phyloP scores from a whole-genome alignment of 2,113 vertebrate genomes.

The Brachyhypopomus occidentalis region DNA sequence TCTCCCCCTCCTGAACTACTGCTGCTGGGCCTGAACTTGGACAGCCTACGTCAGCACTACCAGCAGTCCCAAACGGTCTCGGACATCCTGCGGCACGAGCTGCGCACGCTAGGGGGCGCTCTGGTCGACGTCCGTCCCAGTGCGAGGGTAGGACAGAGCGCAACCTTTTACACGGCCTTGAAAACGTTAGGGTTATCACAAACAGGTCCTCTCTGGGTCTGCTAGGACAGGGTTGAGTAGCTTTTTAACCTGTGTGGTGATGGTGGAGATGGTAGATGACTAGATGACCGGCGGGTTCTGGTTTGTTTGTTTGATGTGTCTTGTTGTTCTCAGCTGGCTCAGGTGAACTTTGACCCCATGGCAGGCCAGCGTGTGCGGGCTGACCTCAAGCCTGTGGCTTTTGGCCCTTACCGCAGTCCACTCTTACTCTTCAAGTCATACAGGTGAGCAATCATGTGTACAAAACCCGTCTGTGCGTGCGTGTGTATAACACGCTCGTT shows the following conservation, averaged over 20 bases:
- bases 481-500: not conserved
- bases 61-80: conserved; percentile 78
- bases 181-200: too few species aligned
- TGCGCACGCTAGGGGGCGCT: conserved; percentile 53
- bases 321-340: conserved; percentile 75
- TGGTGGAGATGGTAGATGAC: too few species aligned
- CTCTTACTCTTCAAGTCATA: conserved; percentile 93
- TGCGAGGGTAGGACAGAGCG: conserved; percentile 66
- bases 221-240: too few species aligned
- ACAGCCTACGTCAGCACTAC: conserved; percentile 81
- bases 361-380: conserved; percentile 64
- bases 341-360: conserved; percentile 78
- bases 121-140: conserved; percentile 59
- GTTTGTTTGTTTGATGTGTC: not conserved
- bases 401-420: conserved; percentile 88
- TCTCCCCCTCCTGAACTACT: conserved; percentile 78
- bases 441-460: conserved; percentile 73
- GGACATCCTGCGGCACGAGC: conserved; percentile 77
- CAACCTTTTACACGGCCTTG: too few species aligned
- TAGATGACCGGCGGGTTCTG: not conserved
- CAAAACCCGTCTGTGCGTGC: not conserved
- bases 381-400: conserved; percentile 80
- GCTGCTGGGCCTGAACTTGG: conserved; percentile 85
- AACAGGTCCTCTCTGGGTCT: too few species aligned
- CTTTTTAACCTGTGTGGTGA: too few species aligned